phyloP scores from a whole-genome alignment of 2,888 invertebrate genomes.

The Ceramica pisi region DNA sequence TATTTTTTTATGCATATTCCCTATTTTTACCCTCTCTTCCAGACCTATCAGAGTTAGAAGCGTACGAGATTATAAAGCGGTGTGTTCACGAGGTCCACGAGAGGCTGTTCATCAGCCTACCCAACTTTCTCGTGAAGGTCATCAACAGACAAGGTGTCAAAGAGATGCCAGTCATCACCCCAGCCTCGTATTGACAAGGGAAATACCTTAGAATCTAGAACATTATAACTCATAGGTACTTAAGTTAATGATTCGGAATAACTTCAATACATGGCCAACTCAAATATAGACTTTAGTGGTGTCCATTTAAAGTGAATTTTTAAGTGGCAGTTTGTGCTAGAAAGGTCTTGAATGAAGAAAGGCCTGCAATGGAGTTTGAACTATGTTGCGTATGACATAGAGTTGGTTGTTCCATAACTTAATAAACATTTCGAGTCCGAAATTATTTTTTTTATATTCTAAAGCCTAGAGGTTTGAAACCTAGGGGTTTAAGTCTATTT shows the following conservation, averaged over 20 bases:
- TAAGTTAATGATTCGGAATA: not conserved
- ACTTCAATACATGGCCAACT: not conserved
- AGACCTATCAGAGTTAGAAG: conserved; percentile 94
- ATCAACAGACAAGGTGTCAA: conserved; percentile 96
- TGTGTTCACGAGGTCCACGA: conserved; percentile 97
- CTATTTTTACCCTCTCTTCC: conserved; percentile 67
- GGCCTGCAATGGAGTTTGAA: not conserved
- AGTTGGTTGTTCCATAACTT: not conserved
- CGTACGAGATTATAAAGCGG: conserved; percentile 95
- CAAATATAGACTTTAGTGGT: not conserved
- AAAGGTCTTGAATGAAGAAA: not conserved
- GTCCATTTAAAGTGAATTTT: not conserved
- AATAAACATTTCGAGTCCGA: not conserved
- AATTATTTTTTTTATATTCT: not conserved
- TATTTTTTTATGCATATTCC: too few species aligned
- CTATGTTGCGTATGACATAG: not conserved
- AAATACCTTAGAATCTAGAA: not conserved
- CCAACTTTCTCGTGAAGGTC: conserved; percentile 96
- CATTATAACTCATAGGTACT: not conserved
- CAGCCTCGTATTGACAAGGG: conserved; percentile 54
- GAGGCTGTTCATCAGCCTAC: conserved; percentile 96
- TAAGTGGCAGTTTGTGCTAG: not conserved
- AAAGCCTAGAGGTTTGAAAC: not conserved
- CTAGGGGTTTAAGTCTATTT: not conserved
- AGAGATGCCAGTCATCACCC: conserved; percentile 92